A percentile compares a stretch with the other conserved stretches of the same genome.
phyloP scores from a whole-genome alignment of 2,113 vertebrate species.

The Anoura caudifer region DNA sequence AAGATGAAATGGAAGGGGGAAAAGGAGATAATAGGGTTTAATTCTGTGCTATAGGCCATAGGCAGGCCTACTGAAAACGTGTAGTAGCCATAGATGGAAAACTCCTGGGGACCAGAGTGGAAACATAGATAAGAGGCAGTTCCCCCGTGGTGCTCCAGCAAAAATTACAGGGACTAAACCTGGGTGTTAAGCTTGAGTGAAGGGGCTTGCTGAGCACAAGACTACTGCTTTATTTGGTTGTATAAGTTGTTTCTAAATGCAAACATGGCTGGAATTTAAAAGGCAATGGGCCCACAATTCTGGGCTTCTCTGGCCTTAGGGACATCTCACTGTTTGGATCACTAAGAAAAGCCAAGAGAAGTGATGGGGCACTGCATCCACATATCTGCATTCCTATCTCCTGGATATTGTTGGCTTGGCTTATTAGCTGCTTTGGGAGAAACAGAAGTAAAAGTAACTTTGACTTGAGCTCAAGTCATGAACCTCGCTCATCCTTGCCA shows the following conservation, averaged over 20 bases:
- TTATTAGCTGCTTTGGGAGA: neutral
- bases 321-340: neutral
- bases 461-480: neutral
- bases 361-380: neutral
- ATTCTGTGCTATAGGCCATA: neutral
- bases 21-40: neutral
- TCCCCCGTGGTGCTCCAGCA: neutral
- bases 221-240: neutral
- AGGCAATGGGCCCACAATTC: neutral
- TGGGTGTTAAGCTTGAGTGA: neutral
- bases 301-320: neutral
- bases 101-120: neutral
- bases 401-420: neutral
- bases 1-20: neutral
- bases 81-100: neutral
- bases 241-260: slow-evolving; percentile 1
- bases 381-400: neutral
- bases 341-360: neutral
- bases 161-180: neutral
- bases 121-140: neutral
- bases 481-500: neutral
- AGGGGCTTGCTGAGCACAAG: neutral
- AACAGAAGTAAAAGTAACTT: slow-evolving; percentile 12
- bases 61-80: neutral
- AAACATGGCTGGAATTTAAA: neutral